phyloP scores from a whole-genome alignment of 2,797 vertebrate genomes.

The Phrynocephalus guinanensis region DNA sequence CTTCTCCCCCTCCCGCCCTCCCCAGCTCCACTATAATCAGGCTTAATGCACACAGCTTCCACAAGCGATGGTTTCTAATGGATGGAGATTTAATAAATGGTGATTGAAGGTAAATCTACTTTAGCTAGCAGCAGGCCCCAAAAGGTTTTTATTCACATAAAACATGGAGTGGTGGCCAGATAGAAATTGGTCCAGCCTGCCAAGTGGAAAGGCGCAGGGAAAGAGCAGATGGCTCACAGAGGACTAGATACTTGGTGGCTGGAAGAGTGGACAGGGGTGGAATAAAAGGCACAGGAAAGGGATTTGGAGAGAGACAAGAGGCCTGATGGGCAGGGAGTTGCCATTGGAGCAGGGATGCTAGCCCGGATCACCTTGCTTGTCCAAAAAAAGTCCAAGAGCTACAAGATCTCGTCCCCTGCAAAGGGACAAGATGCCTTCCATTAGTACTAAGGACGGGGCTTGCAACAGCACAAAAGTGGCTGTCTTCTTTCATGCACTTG shows the following conservation, averaged over 20 bases:
- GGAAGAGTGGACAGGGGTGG: constrained; percentile 34
- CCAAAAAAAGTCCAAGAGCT: too few relatives aligned
- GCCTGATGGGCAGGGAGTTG: neutral
- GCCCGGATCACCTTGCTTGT: too few relatives aligned
- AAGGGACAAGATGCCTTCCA: too few relatives aligned
- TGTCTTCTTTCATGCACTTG: too few relatives aligned
- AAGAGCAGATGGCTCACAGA: constrained; percentile 61
- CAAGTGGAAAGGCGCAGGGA: constrained; percentile 54
- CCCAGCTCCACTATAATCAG: constrained; percentile 88
- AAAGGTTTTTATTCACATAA: constrained; percentile 79
- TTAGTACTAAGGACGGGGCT: too few relatives aligned
- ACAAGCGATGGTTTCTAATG: constrained; percentile 89
- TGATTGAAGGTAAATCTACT: constrained; percentile 98
- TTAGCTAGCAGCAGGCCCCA: constrained; percentile 81
- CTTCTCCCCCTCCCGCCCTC: constrained; percentile 82
- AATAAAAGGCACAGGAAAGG: constrained; percentile 11
- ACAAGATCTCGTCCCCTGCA: too few relatives aligned
- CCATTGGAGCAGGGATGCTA: too few relatives aligned
- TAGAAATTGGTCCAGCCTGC: constrained; percentile 69
- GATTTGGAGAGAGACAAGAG: too few relatives aligned
- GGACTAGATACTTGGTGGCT: constrained; percentile 52
- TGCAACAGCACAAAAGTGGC: too few relatives aligned
- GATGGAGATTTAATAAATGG: constrained; percentile 98
- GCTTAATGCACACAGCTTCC: constrained; percentile 92
- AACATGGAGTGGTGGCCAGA: constrained; percentile 76